Percentiles rank a stretch among this genome's conserved stretches.
Conservation (phyloP, 2,113 vertebrate genomes). For the Tonatia bakeri region DNA sequence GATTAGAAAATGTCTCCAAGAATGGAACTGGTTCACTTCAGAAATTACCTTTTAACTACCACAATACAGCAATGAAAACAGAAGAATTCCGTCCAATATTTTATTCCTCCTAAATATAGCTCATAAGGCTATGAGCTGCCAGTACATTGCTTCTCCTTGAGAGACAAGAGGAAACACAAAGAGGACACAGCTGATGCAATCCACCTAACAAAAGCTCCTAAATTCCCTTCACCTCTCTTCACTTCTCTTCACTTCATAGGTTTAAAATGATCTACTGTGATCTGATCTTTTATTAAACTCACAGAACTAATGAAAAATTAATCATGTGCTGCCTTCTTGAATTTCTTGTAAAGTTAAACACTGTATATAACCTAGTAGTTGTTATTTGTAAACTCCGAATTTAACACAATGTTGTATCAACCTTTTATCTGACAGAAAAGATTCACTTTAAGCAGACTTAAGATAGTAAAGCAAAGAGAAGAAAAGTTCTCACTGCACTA, state of each 20-base stretch:
- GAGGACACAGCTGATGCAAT: neutral
- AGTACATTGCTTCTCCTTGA: neutral
- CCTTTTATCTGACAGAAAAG: neutral
- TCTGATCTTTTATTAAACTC: neutral
- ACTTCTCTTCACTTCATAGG: neutral
- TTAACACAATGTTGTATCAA: neutral
- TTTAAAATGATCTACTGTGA: conserved; percentile 15
- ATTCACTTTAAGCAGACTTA: neutral
- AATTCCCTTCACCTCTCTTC: neutral
- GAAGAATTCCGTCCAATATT: neutral
- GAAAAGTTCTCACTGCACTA: neutral
- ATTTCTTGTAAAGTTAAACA: neutral
- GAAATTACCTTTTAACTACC: neutral
- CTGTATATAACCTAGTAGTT: neutral
- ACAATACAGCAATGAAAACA: neutral
- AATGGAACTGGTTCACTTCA: neutral
- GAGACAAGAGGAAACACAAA: neutral
- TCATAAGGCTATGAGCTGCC: neutral
- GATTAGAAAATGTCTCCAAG: neutral
- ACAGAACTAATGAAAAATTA: neutral
- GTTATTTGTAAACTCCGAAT: neutral
- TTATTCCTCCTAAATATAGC: neutral
- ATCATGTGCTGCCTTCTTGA: neutral
- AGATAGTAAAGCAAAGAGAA: neutral
- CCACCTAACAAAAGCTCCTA: neutral